A percentile compares a stretch with the other conserved stretches of the same genome.
Evolutionary conservation across 2,888 invertebrate genomes (phyloP).

Genomic region (Cosmia pyralina): DNA sequence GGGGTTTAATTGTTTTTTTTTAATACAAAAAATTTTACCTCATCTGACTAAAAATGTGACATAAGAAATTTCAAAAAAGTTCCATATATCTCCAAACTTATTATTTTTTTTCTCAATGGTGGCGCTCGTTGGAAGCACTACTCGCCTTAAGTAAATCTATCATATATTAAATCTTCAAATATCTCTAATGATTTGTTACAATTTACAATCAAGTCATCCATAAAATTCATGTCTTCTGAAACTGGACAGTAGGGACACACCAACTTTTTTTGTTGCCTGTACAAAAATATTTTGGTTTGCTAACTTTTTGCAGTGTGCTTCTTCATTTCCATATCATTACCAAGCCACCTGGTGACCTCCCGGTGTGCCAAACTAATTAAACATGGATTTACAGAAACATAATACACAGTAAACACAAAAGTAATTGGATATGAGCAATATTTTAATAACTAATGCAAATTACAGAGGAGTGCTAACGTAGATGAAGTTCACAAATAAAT

Average conservation of each 20-base stretch:
- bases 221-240: background rate
- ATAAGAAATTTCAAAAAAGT: too few species aligned
- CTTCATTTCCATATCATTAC: background rate
- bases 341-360: constrained; percentile 45
- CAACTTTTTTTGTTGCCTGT: background rate
- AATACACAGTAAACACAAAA: constrained; percentile 40
- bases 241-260: background rate
- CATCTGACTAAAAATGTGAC: too few species aligned
- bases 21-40: too few species aligned
- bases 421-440: constrained; percentile 56
- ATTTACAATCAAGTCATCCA: background rate
- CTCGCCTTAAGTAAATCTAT: too few species aligned
- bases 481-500: constrained; percentile 37
- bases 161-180: too few species aligned
- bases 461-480: constrained; percentile 42
- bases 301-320: background rate
- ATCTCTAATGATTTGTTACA: background rate
- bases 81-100: too few species aligned
- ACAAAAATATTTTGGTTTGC: background rate
- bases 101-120: too few species aligned
- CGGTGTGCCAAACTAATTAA: constrained; percentile 33
- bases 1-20: too few species aligned
- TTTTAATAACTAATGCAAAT: constrained; percentile 60
- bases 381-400: constrained; percentile 49
- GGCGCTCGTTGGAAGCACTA: too few species aligned